Evolutionary conservation across 2,113 vertebrate genomes (phyloP), one percentile per base, ranked within the genome.

Genomic region (Zosterops borbonicus): DNA sequence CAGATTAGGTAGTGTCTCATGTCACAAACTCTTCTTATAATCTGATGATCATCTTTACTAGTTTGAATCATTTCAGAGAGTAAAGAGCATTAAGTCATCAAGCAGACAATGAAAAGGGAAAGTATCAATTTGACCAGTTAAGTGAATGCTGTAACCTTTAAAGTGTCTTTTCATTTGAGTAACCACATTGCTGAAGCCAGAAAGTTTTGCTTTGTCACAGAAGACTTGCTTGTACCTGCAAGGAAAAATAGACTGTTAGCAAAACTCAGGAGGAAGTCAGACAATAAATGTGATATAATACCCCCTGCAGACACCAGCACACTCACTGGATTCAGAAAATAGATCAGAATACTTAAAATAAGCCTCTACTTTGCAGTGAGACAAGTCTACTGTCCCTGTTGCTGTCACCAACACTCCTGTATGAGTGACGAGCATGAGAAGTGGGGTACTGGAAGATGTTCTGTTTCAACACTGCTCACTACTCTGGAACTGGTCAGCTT

Each of bases 191-290:
- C 53, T 87, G 59, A 91, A 85, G 41, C 58, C 92, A 76, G 53
- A 69, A 93, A 68, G 64, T 23, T 87, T 92, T 69, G 31, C 68
- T 83, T 80, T 85, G 77, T 96, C 95, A 75, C 56, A 44, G 68
- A 70, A 83, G 73, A 17, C 65, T 67, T 67, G 62, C 60, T 93
- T 46, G 29, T 70, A 87, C 87, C 56, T 84, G 58, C 46, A 73
- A 58, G 70, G 31, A 28, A 82, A 87, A 91, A 23, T 31, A 75
- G n/a, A 20, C n/a, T 90, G 76, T 73, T 78, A 65, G 75, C 78
- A 91, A 91, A 95, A 56, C 13, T 25, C 44, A 82, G 58, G 7
- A 46, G 70, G 20, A 73, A 85, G 44, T 63, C 60, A 79, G 87
- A 37, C 27, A 42, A 82, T 47, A 78, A 74, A 67, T 2, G 6